These are phyloP conservation scores for Scartelaos histophorus DNA, from an alignment of 2,113 vertebrate genomes.

Conservation along the genomic window DNA sequence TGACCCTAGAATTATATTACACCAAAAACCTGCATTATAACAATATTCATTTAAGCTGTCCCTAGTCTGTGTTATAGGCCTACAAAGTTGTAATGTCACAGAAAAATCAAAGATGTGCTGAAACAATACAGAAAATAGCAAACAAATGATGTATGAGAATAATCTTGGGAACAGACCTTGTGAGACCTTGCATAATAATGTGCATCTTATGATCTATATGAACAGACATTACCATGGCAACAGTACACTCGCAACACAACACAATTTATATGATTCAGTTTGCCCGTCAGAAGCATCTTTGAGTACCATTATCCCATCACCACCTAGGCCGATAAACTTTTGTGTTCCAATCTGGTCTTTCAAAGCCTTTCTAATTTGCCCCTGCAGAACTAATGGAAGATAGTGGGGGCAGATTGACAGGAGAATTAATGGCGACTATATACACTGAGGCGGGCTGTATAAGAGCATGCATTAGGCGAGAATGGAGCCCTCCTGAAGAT, in stretches of 20 bases:
- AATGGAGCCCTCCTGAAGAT: slow-evolving; percentile 10
- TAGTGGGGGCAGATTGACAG: slow-evolving; percentile 3
- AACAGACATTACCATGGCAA: background rate
- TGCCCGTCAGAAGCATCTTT: background rate
- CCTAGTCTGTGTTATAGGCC: too few relatives aligned
- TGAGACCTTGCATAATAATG: background rate
- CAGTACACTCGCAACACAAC: background rate
- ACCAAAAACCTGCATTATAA: too few relatives aligned
- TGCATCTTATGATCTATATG: background rate
- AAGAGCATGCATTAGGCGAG: slow-evolving; percentile 27
- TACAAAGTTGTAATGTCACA: too few relatives aligned
- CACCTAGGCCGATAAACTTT: slow-evolving; percentile 11
- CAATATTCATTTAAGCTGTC: too few relatives aligned
- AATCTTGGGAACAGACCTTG: background rate
- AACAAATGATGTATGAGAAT: too few relatives aligned
- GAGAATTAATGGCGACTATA: slow-evolving; percentile 14
- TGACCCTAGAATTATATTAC: too few relatives aligned
- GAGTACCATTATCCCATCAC: slow-evolving; percentile 12
- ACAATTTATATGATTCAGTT: background rate
- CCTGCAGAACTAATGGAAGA: slow-evolving; percentile 19
- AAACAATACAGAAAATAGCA: too few relatives aligned
- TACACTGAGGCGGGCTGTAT: slow-evolving; percentile 21
- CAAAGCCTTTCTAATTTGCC: background rate
- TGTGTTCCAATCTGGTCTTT: slow-evolving; percentile 10
- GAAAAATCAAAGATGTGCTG: too few relatives aligned